phyloP scores from a whole-genome alignment of 2,797 vertebrate species.

The Otolemur crassicaudatus region DNA sequence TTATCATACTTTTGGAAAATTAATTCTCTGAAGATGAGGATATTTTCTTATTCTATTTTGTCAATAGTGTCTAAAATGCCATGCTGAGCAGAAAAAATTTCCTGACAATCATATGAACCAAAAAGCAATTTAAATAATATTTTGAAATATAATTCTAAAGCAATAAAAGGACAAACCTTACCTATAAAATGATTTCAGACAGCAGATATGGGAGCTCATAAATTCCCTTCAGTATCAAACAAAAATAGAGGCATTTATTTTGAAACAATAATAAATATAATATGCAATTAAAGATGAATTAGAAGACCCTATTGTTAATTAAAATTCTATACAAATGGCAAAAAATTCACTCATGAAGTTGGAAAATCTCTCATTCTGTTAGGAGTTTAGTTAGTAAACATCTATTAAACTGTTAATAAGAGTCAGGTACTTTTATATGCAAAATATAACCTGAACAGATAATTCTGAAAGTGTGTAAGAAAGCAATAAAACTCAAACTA shows the following conservation, averaged over 20 bases:
- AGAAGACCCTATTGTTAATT: background rate
- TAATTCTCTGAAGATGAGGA: background rate
- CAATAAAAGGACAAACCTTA: background rate
- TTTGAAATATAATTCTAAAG: constrained; percentile 44
- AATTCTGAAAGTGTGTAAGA: background rate
- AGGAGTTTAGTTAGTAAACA: background rate
- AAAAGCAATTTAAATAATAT: background rate
- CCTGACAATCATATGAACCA: background rate
- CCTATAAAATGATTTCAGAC: background rate
- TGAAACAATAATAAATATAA: constrained; percentile 5
- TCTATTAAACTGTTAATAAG: constrained; percentile 2
- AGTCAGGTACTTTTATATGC: background rate
- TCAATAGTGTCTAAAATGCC: background rate
- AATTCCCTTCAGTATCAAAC: background rate
- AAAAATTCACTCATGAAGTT: background rate
- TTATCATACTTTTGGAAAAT: constrained; percentile 47
- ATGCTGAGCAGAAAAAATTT: background rate
- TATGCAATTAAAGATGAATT: constrained; percentile 6
- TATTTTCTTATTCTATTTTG: constrained; percentile 18
- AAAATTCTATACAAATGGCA: background rate
- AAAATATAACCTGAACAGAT: background rate
- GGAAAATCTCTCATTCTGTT: background rate
- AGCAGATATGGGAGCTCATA: background rate
- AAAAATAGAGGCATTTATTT: background rate
- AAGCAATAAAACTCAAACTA: background rate